Conservation (phyloP, 2,888 invertebrate species). For the Eristalinus sepulchralis region DNA sequence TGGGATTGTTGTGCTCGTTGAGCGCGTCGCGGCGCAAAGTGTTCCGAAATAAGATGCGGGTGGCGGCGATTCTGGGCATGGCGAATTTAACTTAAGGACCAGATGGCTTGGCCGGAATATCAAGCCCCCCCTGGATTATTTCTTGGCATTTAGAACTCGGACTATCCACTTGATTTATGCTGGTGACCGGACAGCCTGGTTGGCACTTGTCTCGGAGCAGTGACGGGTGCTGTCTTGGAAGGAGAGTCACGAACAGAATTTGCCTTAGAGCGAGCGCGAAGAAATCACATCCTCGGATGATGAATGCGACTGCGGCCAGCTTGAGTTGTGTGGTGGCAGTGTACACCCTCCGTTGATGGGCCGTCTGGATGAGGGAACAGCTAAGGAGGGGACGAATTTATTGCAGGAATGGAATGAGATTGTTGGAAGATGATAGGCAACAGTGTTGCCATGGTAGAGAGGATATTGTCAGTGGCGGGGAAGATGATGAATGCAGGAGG, state of each 20-base stretch:
- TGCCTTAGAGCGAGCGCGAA: slow-evolving; percentile 7
- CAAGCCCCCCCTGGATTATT: no score
- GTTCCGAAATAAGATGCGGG: slow-evolving; percentile 23
- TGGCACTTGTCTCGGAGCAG: not conserved
- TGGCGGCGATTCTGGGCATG: not conserved
- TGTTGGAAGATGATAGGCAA: slow-evolving; percentile 56
- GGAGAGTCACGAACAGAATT: slow-evolving; percentile 37
- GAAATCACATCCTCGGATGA: slow-evolving; percentile 43
- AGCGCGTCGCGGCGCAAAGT: not conserved
- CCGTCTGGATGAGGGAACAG: not conserved
- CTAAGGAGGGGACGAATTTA: slow-evolving; percentile 37
- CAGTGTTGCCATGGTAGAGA: slow-evolving; percentile 53
- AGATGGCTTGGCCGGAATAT: not conserved
- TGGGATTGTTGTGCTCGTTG: slow-evolving; percentile 20
- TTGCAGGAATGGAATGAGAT: slow-evolving; percentile 29
- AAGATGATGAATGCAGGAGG: not conserved
- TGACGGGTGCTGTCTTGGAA: not conserved
- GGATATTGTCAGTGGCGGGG: not conserved
- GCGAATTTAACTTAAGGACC: no score
- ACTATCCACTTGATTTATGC: not conserved
- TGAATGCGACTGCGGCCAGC: slow-evolving; percentile 43
- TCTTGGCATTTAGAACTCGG: not conserved
- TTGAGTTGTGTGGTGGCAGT: slow-evolving; percentile 32
- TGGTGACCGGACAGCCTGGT: slow-evolving; percentile 2
- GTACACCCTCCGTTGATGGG: not conserved